phyloP scores from a whole-genome alignment of 2,113 vertebrate species.

The Gracilinanus agilis region DNA sequence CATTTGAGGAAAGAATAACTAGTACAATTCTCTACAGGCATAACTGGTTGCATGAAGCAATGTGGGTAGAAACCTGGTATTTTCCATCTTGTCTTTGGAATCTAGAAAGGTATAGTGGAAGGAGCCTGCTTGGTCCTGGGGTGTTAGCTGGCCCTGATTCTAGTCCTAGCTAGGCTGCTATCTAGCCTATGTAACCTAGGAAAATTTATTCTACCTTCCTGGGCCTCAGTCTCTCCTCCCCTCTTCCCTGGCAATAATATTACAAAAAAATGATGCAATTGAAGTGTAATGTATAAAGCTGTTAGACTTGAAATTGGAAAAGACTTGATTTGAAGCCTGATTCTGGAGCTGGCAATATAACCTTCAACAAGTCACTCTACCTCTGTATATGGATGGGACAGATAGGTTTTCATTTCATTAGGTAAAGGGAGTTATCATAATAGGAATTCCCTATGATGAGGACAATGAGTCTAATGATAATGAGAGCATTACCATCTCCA shows the following conservation, averaged over 20 bases:
- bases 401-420: neutral
- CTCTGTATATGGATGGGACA: neutral
- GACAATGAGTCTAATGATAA: neutral
- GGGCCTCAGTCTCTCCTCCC: constrained; percentile 6
- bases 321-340: neutral
- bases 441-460: neutral
- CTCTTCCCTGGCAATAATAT: neutral
- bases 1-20: constrained; percentile 17
- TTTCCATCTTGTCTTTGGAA: neutral
- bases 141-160: neutral
- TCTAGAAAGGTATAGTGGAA: neutral
- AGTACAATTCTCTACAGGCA: neutral
- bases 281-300: neutral
- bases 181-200: neutral
- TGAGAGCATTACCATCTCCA: neutral
- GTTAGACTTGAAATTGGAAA: neutral
- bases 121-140: neutral
- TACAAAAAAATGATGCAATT: neutral
- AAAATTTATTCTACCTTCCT: neutral
- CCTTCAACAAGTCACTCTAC: neutral
- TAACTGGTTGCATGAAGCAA: neutral
- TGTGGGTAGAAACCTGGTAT: neutral
- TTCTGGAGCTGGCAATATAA: neutral
- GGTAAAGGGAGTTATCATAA: neutral
- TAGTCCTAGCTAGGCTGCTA: neutral